Conservation (phyloP, 2,113 vertebrate species). For the Aythya baeri region DNA sequence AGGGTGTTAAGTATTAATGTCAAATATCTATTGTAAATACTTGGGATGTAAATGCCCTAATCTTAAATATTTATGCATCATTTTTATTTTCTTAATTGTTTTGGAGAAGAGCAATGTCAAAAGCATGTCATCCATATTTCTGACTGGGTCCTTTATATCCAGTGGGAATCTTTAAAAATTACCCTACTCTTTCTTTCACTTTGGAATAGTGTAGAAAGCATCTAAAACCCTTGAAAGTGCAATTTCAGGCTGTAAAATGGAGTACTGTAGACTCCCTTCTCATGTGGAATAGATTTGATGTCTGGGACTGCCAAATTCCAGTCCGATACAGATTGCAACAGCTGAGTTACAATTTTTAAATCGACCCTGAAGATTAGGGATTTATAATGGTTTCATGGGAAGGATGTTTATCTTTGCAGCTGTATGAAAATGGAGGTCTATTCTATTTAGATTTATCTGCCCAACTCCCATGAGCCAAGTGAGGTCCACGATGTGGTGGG, state of each 20-base stretch:
- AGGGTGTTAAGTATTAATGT: neutral
- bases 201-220: neutral
- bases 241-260: constrained; percentile 37
- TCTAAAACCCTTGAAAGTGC: constrained; percentile 43
- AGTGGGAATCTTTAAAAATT: neutral
- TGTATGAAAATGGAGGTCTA: constrained; percentile 38
- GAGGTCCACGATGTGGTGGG: neutral
- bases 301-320: constrained; percentile 61
- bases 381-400: constrained; percentile 63
- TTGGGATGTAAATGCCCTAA: neutral
- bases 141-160: neutral
- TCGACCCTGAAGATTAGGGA: constrained; percentile 49
- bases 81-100: neutral
- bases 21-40: neutral
- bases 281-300: constrained; percentile 54
- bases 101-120: neutral
- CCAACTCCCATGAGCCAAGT: neutral
- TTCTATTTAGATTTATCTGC: constrained; percentile 1
- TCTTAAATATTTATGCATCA: neutral
- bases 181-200: neutral
- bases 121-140: neutral
- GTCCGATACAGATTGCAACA: constrained; percentile 52
- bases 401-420: constrained; percentile 64
- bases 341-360: constrained; percentile 70
- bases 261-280: constrained; percentile 22